These are phyloP conservation scores for Chrysodeixis includens DNA, from an alignment of 2,888 invertebrate species.

Conservation along the genomic window DNA sequence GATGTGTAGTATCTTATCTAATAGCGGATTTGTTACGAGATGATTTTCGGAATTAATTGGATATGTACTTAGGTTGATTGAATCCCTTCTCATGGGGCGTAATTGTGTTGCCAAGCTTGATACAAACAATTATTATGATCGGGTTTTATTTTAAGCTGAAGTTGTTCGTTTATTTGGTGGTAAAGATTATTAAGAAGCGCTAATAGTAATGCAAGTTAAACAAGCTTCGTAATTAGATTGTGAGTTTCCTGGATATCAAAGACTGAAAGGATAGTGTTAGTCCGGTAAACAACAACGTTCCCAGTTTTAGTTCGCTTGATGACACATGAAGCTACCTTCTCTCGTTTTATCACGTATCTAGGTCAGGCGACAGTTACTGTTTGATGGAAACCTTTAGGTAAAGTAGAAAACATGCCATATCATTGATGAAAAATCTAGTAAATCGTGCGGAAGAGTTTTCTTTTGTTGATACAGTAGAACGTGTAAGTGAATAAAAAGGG, in stretches of 20 bases:
- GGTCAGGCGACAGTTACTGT: conserved; percentile 42
- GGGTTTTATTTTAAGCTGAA: neutral
- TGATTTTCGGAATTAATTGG: conserved; percentile 41
- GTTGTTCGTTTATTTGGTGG: neutral
- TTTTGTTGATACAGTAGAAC: neutral
- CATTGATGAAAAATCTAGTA: conserved; percentile 39
- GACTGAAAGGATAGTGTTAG: conserved; percentile 5
- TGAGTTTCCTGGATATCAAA: neutral
- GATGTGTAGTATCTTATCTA: conserved; percentile 52
- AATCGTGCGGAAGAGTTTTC: conserved; percentile 29
- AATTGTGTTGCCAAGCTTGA: conserved; percentile 1
- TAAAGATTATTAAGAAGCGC: neutral
- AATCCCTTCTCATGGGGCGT: conserved; percentile 4
- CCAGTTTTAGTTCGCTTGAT: conserved; percentile 36
- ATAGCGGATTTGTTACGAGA: conserved; percentile 42
- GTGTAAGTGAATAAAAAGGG: neutral
- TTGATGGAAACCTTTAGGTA: conserved; percentile 36
- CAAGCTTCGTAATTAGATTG: neutral
- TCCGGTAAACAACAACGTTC: conserved; percentile 24
- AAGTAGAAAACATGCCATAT: conserved; percentile 42
- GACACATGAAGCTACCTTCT: conserved; percentile 24
- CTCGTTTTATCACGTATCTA: conserved; percentile 31
- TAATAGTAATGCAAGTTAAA: neutral
- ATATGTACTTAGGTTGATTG: conserved; percentile 13
- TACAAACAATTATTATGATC: conserved; percentile 1